Percentiles rank a stretch among this genome's conserved stretches.
Conservation (phyloP, 2,113 vertebrate species). For the Podocnemis expansa region DNA sequence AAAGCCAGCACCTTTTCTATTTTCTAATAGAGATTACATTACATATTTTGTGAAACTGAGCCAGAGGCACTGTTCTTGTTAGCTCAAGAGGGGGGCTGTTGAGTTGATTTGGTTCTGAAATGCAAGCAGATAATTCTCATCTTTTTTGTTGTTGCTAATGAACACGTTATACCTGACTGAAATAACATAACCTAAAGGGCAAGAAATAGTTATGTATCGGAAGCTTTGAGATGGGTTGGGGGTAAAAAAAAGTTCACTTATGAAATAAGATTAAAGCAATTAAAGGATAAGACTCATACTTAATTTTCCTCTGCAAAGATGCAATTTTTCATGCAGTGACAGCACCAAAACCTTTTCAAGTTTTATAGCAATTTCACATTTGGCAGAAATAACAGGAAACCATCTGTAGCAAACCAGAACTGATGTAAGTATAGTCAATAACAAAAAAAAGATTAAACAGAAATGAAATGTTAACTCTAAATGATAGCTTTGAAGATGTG, state of each 20-base stretch:
- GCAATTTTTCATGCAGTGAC: slow-evolving; percentile 58
- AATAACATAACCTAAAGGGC: slow-evolving; percentile 35
- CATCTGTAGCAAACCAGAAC: slow-evolving; percentile 66
- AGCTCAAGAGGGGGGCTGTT: slow-evolving; percentile 47
- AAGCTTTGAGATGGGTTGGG: slow-evolving; percentile 66
- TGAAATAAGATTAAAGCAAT: slow-evolving; percentile 74
- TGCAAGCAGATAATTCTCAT: slow-evolving; percentile 61
- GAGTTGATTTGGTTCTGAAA: slow-evolving; percentile 62
- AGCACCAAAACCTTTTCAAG: slow-evolving; percentile 71
- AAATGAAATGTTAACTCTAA: slow-evolving; percentile 55
- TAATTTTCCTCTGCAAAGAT: slow-evolving; percentile 65
- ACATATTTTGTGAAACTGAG: slow-evolving; percentile 62
- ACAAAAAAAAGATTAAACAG: slow-evolving; percentile 74
- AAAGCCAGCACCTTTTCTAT: slow-evolving; percentile 61
- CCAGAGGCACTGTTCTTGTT: slow-evolving; percentile 61
- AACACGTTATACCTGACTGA: slow-evolving; percentile 58
- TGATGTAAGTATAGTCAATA: slow-evolving; percentile 64
- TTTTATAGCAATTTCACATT: slow-evolving; percentile 73
- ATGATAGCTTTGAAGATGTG: slow-evolving; percentile 65
- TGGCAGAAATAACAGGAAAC: slow-evolving; percentile 78
- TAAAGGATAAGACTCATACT: slow-evolving; percentile 72
- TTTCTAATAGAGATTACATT: slow-evolving; percentile 54
- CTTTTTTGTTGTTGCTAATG: slow-evolving; percentile 68
- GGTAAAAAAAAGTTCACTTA: slow-evolving; percentile 55
- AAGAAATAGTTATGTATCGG: slow-evolving; percentile 36